Percentiles rank a stretch among this genome's conserved stretches.
phyloP scores from a whole-genome alignment of 2,888 invertebrate species.

The Nipponacmea schrenckii region DNA sequence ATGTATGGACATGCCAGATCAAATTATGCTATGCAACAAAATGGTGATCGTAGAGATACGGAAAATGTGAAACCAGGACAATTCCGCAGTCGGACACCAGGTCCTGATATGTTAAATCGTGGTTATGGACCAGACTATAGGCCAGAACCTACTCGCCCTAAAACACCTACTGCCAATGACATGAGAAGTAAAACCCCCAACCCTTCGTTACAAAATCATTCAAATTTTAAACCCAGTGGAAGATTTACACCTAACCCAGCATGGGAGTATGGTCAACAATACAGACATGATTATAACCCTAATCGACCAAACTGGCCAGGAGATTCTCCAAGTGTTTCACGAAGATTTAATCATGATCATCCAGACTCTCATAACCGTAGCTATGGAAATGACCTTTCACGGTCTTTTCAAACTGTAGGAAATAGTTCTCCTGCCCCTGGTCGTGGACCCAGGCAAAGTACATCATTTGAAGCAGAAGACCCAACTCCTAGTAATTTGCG shows the following conservation, averaged over 20 bases:
- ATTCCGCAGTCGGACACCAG: conserved; percentile 66
- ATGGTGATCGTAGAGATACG: conserved; percentile 22
- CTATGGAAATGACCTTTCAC: conserved; percentile 33
- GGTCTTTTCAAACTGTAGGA: conserved; percentile 16
- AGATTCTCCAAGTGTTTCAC: conserved; percentile 30
- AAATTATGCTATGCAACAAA: conserved; percentile 43
- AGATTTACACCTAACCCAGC: conserved; percentile 36
- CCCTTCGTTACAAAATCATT: conserved; percentile 33
- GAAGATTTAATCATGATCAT: conserved; percentile 32
- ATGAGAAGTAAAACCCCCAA: conserved; percentile 66
- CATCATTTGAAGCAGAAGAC: conserved; percentile 75
- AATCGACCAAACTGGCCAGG: conserved; percentile 31
- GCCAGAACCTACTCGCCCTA: conserved; percentile 54
- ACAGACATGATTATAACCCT: conserved; percentile 27
- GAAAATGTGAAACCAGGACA: conserved; percentile 51
- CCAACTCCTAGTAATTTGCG: conserved; percentile 67
- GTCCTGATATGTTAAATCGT: conserved; percentile 65
- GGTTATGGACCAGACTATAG: conserved; percentile 50
- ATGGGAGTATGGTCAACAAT: conserved; percentile 36
- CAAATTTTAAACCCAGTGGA: conserved; percentile 32
- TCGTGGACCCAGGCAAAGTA: conserved; percentile 69
- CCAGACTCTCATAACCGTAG: conserved; percentile 33
- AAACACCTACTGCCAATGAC: conserved; percentile 61
- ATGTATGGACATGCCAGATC: conserved; percentile 24
- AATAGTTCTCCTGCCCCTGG: conserved; percentile 46